A percentile compares a stretch with the other conserved stretches of the same genome.
Conservation (phyloP, 2,888 invertebrate species). For the Hydroisotoma schaefferi region DNA sequence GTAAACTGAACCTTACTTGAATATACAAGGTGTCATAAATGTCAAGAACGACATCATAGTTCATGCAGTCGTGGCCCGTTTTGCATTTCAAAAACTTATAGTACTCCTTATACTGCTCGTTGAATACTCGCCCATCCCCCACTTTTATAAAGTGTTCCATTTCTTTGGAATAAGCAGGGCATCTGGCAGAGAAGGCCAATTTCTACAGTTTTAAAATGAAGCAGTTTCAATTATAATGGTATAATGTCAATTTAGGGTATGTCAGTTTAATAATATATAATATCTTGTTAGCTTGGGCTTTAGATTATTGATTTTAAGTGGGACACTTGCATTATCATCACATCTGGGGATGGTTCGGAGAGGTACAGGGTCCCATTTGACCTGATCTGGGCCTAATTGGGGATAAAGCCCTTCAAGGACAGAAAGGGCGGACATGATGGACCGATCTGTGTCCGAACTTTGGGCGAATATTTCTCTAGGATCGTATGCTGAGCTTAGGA, state of each 20-base stretch:
- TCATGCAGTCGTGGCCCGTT: not conserved
- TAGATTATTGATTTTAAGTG: too few relatives aligned
- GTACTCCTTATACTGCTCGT: not conserved
- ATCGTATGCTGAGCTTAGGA: not conserved
- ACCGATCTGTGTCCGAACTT: constrained; percentile 78
- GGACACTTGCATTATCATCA: constrained; percentile 71
- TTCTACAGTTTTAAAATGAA: too few relatives aligned
- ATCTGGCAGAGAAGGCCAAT: too few relatives aligned
- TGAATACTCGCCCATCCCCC: not conserved
- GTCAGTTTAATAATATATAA: too few relatives aligned
- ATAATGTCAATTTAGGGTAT: too few relatives aligned
- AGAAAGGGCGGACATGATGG: constrained; percentile 78
- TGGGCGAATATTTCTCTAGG: constrained; percentile 48
- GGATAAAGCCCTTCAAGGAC: constrained; percentile 71
- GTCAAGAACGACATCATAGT: not conserved
- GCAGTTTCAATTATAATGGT: too few relatives aligned
- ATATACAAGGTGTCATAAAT: constrained; percentile 7
- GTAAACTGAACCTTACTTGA: constrained; percentile 6
- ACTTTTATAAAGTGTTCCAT: not conserved
- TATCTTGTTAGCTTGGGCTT: too few relatives aligned
- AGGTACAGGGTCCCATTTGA: constrained; percentile 51
- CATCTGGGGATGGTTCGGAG: constrained; percentile 56
- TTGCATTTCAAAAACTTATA: not conserved
- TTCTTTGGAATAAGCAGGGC: too few relatives aligned
- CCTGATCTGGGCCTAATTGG: not conserved